Conservation (phyloP, 2,797 vertebrate species). For the Sitta carolinensis region DNA sequence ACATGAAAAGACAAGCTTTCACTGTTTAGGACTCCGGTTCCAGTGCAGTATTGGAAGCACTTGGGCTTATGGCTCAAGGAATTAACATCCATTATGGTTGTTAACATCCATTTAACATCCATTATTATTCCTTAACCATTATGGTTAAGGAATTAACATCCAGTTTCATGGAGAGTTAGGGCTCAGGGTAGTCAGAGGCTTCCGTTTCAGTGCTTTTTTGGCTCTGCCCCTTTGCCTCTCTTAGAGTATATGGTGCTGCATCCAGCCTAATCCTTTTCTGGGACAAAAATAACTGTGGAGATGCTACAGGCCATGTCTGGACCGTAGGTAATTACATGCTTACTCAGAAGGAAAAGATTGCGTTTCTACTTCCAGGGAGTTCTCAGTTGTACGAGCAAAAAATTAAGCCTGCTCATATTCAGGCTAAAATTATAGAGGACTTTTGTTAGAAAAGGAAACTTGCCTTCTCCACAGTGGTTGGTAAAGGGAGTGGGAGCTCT, state of each 20-base stretch:
- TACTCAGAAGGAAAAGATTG: neutral
- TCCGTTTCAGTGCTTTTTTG: neutral
- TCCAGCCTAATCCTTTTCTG: neutral
- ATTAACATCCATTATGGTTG: neutral
- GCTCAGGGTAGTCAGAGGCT: neutral
- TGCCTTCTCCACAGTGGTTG: neutral
- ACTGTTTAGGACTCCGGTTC: neutral
- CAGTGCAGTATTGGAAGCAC: neutral
- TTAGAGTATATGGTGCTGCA: neutral
- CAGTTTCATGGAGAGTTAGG: neutral
- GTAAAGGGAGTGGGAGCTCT: neutral
- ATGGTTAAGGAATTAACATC: neutral
- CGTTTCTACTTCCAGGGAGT: neutral
- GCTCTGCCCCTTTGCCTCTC: neutral
- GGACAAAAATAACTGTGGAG: neutral
- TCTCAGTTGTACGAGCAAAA: neutral
- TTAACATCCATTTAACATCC: no score
- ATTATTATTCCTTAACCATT: no score
- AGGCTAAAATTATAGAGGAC: neutral
- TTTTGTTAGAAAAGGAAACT: neutral
- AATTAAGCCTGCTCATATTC: neutral
- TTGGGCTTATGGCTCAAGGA: neutral
- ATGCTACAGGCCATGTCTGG: neutral
- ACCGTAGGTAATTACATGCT: neutral
- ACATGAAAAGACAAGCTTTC: neutral